These are phyloP conservation scores for Netelia melanura DNA, from an alignment of 2,888 invertebrate genomes.

Conservation along the genomic window DNA sequence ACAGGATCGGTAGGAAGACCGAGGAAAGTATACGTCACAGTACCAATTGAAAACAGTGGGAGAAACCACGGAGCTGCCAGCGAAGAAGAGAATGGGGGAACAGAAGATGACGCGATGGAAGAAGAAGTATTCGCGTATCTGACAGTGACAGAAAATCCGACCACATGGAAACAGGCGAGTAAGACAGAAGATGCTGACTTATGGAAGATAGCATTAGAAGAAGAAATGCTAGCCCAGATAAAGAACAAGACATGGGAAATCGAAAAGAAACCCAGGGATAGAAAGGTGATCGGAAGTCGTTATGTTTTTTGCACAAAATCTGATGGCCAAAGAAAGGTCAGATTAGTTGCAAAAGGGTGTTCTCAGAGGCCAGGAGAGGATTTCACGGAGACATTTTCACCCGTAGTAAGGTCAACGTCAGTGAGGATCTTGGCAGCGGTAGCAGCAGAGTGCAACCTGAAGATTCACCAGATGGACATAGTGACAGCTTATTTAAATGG, in stretches of 20 bases:
- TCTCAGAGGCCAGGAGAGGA: conserved; percentile 51
- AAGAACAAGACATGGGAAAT: conserved; percentile 59
- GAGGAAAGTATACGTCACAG: no score
- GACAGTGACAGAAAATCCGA: no score
- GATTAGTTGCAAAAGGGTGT: conserved; percentile 55
- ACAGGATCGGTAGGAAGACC: no score
- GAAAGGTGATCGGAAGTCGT: conserved; percentile 53
- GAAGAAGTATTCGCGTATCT: no score
- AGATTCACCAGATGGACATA: conserved; percentile 58
- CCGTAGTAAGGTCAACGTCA: conserved; percentile 53
- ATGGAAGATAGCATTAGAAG: not conserved
- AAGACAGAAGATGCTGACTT: no score
- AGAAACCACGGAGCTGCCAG: no score
- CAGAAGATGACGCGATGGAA: no score
- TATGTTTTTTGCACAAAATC: conserved; percentile 49
- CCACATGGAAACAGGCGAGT: no score
- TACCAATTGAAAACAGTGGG: no score
- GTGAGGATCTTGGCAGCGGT: conserved; percentile 50
- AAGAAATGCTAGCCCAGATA: conserved; percentile 50
- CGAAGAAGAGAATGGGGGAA: no score
- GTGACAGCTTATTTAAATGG: conserved; percentile 59
- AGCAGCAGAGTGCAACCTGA: conserved; percentile 40
- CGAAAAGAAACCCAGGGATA: conserved; percentile 6
- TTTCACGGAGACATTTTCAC: conserved; percentile 53
- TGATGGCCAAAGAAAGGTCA: conserved; percentile 25